These are phyloP conservation scores for Gymnoscelis rufifasciata DNA, from an alignment of 2,888 invertebrate species.

Conservation along the genomic window DNA sequence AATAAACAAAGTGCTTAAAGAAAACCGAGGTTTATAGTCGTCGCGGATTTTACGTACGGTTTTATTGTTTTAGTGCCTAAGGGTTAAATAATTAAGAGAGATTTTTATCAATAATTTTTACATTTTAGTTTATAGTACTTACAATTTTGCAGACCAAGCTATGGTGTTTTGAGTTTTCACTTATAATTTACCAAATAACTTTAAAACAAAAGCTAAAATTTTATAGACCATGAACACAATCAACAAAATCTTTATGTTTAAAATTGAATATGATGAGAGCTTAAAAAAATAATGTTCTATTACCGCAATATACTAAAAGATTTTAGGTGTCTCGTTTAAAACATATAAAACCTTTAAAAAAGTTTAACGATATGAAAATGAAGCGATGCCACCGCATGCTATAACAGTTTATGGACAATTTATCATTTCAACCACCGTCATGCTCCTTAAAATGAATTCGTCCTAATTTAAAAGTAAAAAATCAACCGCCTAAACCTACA, in stretches of 20 bases:
- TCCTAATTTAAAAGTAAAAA: slow-evolving; percentile 50
- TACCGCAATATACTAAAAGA: too few species aligned
- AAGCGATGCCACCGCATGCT: slow-evolving; percentile 29
- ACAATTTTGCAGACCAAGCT: too few species aligned
- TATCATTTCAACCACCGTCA: slow-evolving; percentile 31
- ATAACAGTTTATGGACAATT: slow-evolving; percentile 30
- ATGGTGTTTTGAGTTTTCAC: too few species aligned
- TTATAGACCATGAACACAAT: too few species aligned
- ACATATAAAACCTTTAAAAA: slow-evolving; percentile 7
- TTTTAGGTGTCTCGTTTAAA: slow-evolving; percentile 5
- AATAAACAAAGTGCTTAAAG: slow-evolving; percentile 57
- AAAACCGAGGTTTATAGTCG: slow-evolving; percentile 54
- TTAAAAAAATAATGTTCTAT: too few species aligned
- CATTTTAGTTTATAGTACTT: too few species aligned
- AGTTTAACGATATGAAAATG: slow-evolving; percentile 31
- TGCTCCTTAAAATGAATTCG: slow-evolving; percentile 45
- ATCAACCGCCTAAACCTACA: slow-evolving; percentile 61
- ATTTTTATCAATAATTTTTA: too few species aligned
- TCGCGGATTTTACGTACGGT: slow-evolving; percentile 49
- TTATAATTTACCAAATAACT: too few species aligned
- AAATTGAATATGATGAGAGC: too few species aligned
- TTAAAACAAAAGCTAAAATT: too few species aligned
- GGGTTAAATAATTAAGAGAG: neutral
- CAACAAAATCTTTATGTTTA: too few species aligned
- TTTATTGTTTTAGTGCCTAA: slow-evolving; percentile 36